Evolutionary conservation across 53 echinoderm and acorn worm species (phyloP).

Genomic region (Antedon mediterranea): DNA sequence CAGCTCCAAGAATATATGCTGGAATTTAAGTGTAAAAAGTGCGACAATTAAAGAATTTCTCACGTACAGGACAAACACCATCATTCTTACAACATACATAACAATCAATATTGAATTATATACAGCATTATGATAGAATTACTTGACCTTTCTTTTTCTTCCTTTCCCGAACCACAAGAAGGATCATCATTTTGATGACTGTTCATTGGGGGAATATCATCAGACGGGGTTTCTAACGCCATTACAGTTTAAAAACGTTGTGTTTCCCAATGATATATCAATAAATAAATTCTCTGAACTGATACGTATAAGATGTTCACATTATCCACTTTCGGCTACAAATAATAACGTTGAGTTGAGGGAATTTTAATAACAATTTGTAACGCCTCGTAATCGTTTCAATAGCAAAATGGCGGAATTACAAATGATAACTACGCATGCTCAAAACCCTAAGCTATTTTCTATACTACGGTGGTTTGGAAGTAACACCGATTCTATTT

Average conservation of each 20-base stretch:
- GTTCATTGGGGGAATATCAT: constrained; percentile 99
- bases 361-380: background rate
- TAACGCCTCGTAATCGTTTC: background rate
- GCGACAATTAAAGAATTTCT: background rate
- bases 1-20: too few species aligned
- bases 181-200: constrained; percentile 62
- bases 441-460: background rate
- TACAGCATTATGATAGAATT: constrained; percentile 7
- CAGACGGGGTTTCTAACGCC: constrained; percentile 99
- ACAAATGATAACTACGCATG: background rate
- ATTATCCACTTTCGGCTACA: background rate
- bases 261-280: background rate
- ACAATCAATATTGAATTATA: background rate
- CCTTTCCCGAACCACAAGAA: constrained; percentile 23
- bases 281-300: background rate
- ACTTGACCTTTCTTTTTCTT: constrained; percentile 60
- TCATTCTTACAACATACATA: background rate
- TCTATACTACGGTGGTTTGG: background rate
- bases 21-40: too few species aligned
- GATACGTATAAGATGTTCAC: background rate
- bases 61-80: background rate
- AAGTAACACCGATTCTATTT: background rate
- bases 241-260: constrained; percentile 37
- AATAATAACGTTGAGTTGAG: background rate
- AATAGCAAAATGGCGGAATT: background rate